phyloP scores from a whole-genome alignment of 1,140 invertebrate species.

The Arion vulgaris region DNA sequence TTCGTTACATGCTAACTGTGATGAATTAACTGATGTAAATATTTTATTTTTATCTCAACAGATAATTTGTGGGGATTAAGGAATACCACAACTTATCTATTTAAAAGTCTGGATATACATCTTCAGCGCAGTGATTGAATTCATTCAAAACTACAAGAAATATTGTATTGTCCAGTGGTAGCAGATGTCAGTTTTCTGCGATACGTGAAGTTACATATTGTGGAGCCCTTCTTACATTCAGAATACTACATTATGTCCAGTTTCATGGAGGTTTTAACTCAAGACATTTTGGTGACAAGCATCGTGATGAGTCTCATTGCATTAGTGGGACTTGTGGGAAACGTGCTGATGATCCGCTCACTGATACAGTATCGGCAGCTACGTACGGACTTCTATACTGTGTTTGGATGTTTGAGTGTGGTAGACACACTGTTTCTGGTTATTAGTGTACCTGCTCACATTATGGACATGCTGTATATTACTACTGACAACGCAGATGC shows the following conservation, averaged over 20 bases:
- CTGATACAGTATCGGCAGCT: conserved; percentile 54
- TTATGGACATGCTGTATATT: conserved; percentile 51
- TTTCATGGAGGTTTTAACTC: conserved; percentile 24
- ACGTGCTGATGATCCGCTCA: conserved; percentile 59
- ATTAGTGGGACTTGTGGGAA: conserved; percentile 60
- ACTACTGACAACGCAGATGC: conserved; percentile 43
- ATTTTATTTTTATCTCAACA: too few relatives aligned
- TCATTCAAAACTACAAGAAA: too few relatives aligned
- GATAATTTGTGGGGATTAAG: too few relatives aligned
- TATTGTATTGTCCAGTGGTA: too few relatives aligned
- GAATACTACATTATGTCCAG: neutral
- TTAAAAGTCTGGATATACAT: too few relatives aligned
- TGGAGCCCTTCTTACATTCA: neutral
- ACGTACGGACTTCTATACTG: conserved; percentile 57
- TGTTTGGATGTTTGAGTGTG: conserved; percentile 57
- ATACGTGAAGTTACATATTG: neutral
- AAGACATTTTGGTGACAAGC: conserved; percentile 48
- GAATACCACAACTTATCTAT: too few relatives aligned
- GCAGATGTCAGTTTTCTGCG: neutral
- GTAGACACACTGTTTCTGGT: conserved; percentile 57
- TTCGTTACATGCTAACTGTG: too few relatives aligned
- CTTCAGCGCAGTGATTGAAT: too few relatives aligned
- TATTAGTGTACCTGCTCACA: conserved; percentile 55
- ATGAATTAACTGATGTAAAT: too few relatives aligned
- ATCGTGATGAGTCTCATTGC: conserved; percentile 59